phyloP scores from a whole-genome alignment of 2,888 invertebrate genomes.

The Himalopsyche anomala region DNA sequence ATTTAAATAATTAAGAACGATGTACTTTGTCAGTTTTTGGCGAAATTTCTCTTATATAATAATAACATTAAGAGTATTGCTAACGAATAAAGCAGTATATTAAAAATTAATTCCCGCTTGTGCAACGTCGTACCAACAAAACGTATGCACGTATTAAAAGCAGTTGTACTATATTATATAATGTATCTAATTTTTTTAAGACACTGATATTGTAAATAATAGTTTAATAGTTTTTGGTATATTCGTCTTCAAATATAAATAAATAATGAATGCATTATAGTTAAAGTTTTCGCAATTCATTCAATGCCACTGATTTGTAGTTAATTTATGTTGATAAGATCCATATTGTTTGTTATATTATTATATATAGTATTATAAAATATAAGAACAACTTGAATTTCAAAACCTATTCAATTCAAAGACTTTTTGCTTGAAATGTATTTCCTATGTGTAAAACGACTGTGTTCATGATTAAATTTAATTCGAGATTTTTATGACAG shows the following conservation, averaged over 20 bases:
- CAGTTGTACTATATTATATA: background rate
- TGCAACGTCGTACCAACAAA: background rate
- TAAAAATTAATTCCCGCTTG: background rate
- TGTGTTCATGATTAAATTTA: too few species aligned
- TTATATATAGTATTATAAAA: too few species aligned
- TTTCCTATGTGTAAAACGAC: too few species aligned
- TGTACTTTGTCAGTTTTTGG: background rate
- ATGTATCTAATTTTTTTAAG: background rate
- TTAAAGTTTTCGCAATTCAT: too few species aligned
- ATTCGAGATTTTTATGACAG: too few species aligned
- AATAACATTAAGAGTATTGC: background rate
- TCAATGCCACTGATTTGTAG: too few species aligned
- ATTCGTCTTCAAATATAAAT: background rate
- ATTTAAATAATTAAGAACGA: background rate
- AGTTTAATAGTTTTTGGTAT: background rate
- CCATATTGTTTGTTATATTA: too few species aligned
- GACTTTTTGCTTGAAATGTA: too few species aligned
- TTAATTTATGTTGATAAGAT: too few species aligned
- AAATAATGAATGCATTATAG: background rate
- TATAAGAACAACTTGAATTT: too few species aligned
- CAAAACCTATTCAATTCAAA: too few species aligned
- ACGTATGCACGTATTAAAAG: background rate
- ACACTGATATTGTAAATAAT: slow-evolving; percentile 24
- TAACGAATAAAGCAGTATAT: background rate
- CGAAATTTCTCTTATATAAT: background rate